A percentile compares a stretch with the other conserved stretches of the same genome.
Evolutionary conservation across 1,140 invertebrate genomes (phyloP).

Genomic region (Ips typographus): DNA sequence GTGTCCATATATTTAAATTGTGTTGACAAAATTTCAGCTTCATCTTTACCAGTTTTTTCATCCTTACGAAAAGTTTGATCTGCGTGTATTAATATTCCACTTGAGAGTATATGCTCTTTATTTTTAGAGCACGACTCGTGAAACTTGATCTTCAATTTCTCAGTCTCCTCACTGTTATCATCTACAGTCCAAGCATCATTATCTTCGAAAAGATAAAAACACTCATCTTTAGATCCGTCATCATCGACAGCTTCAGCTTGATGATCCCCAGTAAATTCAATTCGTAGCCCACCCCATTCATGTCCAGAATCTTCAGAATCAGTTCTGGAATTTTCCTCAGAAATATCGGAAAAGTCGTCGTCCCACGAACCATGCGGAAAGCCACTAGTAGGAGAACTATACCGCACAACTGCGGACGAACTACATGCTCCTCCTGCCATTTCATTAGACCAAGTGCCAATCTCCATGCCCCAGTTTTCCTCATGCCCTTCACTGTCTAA

Average conservation of each 20-base stretch:
- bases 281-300: slow-evolving; percentile 61
- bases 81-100: slow-evolving; percentile 40
- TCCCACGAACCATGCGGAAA: slow-evolving; percentile 40
- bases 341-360: slow-evolving; percentile 55
- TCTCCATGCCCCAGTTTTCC: slow-evolving; percentile 65
- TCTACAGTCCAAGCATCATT: slow-evolving; percentile 42
- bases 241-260: slow-evolving; percentile 82
- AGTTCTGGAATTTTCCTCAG: slow-evolving; percentile 47
- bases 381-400: slow-evolving; percentile 58
- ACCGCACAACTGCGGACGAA: slow-evolving; percentile 45
- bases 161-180: slow-evolving; percentile 47
- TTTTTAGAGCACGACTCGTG: slow-evolving; percentile 41
- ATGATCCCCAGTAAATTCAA: slow-evolving; percentile 80
- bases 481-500: slow-evolving; percentile 48
- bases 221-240: slow-evolving; percentile 47
- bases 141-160: slow-evolving; percentile 48
- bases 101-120: slow-evolving; percentile 41
- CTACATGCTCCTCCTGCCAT: slow-evolving; percentile 60
- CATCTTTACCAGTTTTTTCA: slow-evolving; percentile 14
- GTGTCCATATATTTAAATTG: slow-evolving; percentile 32
- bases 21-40: background rate
- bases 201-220: slow-evolving; percentile 39
- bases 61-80: slow-evolving; percentile 37
- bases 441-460: slow-evolving; percentile 90
- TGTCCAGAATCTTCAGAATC: slow-evolving; percentile 53